Conservation (phyloP, 2,888 invertebrate genomes). For the Athrips mouffetella region DNA sequence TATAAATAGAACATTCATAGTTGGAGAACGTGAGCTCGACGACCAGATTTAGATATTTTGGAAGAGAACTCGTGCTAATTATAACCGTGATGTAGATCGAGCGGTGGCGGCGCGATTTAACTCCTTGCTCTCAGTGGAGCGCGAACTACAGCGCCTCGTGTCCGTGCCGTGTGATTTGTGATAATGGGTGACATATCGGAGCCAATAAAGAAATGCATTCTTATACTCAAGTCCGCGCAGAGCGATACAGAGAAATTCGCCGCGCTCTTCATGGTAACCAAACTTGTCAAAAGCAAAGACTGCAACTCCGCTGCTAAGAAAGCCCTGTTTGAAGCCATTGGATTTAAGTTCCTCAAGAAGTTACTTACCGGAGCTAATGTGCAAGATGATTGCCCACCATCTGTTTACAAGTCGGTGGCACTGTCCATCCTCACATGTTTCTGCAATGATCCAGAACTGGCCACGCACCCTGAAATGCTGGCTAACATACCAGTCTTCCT, state of each 20-base stretch:
- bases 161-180: constrained; percentile 58
- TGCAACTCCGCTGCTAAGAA: constrained; percentile 87
- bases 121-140: constrained; percentile 66
- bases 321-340: constrained; percentile 92
- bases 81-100: constrained; percentile 75
- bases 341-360: constrained; percentile 90
- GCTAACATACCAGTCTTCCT: constrained; percentile 89
- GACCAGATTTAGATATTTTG: constrained; percentile 78
- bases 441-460: constrained; percentile 88
- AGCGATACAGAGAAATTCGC: constrained; percentile 95
- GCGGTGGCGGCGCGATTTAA: constrained; percentile 58
- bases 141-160: constrained; percentile 66
- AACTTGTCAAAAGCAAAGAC: constrained; percentile 90
- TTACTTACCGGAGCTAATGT: constrained; percentile 86
- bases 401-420: constrained; percentile 94
- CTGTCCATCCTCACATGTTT: constrained; percentile 92
- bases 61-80: constrained; percentile 75
- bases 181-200: constrained; percentile 83
- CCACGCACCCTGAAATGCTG: constrained; percentile 89
- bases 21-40: constrained; percentile 77
- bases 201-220: constrained; percentile 90
- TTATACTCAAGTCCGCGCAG: constrained; percentile 86
- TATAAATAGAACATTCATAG: constrained; percentile 75
- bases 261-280: constrained; percentile 94
- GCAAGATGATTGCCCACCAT: constrained; percentile 92